phyloP scores from a whole-genome alignment of 2,888 invertebrate genomes.

The Diplazon laetatorius region DNA sequence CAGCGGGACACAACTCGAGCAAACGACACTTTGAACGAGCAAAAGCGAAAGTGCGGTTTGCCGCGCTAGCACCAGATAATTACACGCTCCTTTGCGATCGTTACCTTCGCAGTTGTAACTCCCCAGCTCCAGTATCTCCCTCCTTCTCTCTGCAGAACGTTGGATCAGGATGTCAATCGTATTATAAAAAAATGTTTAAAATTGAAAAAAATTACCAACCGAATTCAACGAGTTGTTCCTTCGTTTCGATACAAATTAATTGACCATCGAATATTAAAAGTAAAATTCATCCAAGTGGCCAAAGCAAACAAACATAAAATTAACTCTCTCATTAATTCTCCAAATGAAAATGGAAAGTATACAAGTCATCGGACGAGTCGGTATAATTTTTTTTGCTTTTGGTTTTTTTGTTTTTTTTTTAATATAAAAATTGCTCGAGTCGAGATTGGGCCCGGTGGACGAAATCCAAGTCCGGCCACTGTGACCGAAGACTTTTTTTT shows the following conservation, averaged over 20 bases:
- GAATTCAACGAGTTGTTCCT: too few species aligned
- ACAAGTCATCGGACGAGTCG: too few species aligned
- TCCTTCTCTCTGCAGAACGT: not conserved
- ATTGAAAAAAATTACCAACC: constrained; percentile 5
- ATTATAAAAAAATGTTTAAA: too few species aligned
- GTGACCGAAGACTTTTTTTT: constrained; percentile 62
- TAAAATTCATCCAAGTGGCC: not conserved
- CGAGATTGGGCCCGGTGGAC: constrained; percentile 54
- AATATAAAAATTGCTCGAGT: too few species aligned
- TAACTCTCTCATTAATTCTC: too few species aligned
- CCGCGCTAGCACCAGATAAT: constrained; percentile 55
- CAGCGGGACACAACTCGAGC: constrained; percentile 12
- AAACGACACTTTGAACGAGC: constrained; percentile 59
- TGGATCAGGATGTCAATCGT: constrained; percentile 5
- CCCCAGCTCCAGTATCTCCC: constrained; percentile 26
- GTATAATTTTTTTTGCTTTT: too few species aligned
- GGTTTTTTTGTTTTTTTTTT: too few species aligned
- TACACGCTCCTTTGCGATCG: constrained; percentile 56
- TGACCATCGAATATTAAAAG: not conserved
- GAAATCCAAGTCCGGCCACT: constrained; percentile 61
- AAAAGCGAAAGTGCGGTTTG: constrained; percentile 67
- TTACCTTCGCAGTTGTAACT: constrained; percentile 39
- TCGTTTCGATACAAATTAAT: not conserved
- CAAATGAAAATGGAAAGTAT: too few species aligned
- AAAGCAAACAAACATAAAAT: too few species aligned